Evolutionary conservation across 2,113 vertebrate genomes (phyloP), one percentile per base, ranked within the genome.

Genomic region (Chelonoidis abingdonii): DNA sequence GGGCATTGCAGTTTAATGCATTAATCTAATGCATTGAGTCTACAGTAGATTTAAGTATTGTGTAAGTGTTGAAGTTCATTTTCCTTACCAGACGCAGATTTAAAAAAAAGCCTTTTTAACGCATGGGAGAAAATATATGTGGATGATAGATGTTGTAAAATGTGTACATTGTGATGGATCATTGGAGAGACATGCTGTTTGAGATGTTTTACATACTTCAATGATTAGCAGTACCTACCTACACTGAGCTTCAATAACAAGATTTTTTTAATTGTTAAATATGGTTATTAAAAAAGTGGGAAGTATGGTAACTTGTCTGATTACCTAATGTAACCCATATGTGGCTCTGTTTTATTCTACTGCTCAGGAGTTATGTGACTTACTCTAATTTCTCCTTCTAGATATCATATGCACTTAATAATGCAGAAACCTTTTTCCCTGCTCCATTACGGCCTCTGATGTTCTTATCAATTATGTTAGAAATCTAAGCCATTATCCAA

Each of bases 331-430:
- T 81, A 82, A 79, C 5, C 78, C 50, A 53, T 2, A 44, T 1
- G 7, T 87, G 29, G 0, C 5, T 91, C 85, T 92, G 24, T 38
- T 89, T 96, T 92, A 80, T 91, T 93, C 76, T 35, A 0, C 57
- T 93, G 5, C 35, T 95, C 84, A 17, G 27, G 25, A n/a, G 29
- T 96, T 94, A 89, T 57, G 27, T 57, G 31, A 1, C 78, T 97
- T 96, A 84, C 50, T 75, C 69, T 80, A 76, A 6, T 22, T 86
- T 85, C 16, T 17, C 1, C 25, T 38, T 27, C 65, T 53, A 47
- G 29, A 79, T 81, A 87, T n/a, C 14, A 35, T 1, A 6, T 17
- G 29, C 38, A 52, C 3, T 50, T 44, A 14, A 49, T 85, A 50
- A 52, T 76, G 59, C 54, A 89, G 38, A 79, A 25, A 31, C 38